A percentile compares a stretch with the other conserved stretches of the same genome.
phyloP scores from a whole-genome alignment of 2,888 invertebrate genomes.

The Boloria euphrosyne region DNA sequence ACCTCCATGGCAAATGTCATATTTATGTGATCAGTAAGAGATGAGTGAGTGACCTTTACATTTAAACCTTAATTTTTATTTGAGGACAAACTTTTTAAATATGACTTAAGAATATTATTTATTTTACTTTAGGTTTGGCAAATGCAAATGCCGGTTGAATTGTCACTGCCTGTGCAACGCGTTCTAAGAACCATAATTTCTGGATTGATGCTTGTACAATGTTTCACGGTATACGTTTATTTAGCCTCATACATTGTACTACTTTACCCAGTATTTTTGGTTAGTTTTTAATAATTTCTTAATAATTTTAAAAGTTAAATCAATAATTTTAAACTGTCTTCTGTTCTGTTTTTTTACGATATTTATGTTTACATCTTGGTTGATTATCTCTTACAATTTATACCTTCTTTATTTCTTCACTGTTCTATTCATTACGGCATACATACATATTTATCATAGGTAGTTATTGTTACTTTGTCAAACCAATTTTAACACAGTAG shows the following conservation, averaged over 20 bases:
- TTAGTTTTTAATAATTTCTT: conserved; percentile 43
- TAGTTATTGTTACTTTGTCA: no score
- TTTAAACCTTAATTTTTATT: no score
- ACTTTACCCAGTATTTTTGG: conserved; percentile 81
- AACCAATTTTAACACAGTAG: background rate
- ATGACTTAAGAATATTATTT: background rate
- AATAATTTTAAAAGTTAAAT: no score
- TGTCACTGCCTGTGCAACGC: conserved; percentile 68
- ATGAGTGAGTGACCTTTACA: no score
- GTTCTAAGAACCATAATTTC: conserved; percentile 77
- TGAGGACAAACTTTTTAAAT: no score
- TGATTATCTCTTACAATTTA: no score
- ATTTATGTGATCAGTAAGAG: no score
- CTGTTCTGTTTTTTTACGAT: no score
- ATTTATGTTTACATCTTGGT: no score
- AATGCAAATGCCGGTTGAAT: conserved; percentile 70
- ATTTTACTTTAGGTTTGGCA: conserved; percentile 70
- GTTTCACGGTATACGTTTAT: conserved; percentile 81
- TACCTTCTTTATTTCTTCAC: no score
- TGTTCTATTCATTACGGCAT: background rate
- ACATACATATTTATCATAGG: background rate
- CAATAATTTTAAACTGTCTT: no score
- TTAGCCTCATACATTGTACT: conserved; percentile 80
- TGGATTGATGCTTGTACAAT: conserved; percentile 77
- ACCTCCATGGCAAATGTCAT: no score